phyloP scores from a whole-genome alignment of 2,888 invertebrate genomes.

The Aromia moschata region DNA sequence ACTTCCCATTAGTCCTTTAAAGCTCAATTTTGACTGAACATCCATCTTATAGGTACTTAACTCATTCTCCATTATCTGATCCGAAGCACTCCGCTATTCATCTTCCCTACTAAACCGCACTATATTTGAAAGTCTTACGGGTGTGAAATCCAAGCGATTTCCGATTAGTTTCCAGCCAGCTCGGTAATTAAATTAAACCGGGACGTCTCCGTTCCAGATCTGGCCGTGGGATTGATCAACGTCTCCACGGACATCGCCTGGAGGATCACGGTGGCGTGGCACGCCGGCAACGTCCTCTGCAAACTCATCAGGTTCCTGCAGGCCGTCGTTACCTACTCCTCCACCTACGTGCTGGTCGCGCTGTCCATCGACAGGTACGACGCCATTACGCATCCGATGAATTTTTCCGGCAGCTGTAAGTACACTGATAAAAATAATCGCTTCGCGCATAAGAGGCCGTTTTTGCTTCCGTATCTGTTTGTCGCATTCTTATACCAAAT shows the following conservation, averaged over 20 bases:
- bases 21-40: too few relatives aligned
- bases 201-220: conserved; percentile 72
- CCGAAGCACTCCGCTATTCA: too few relatives aligned
- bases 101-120: too few relatives aligned
- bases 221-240: conserved; percentile 86
- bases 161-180: not conserved
- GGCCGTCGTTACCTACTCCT: conserved; percentile 90
- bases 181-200: not conserved
- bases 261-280: conserved; percentile 89
- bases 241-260: conserved; percentile 91
- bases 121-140: too few relatives aligned
- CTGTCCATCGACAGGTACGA: conserved; percentile 93
- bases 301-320: conserved; percentile 86
- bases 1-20: too few relatives aligned
- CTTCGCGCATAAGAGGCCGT: too few relatives aligned
- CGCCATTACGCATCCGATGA: conserved; percentile 94
- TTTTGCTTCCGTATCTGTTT: too few relatives aligned
- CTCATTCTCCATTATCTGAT: too few relatives aligned
- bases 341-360: conserved; percentile 91
- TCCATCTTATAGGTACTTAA: too few relatives aligned
- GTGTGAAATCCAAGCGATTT: not conserved
- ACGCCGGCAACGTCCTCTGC: conserved; percentile 88
- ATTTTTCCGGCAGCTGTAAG: conserved; percentile 94
- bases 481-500: too few relatives aligned
- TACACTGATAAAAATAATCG: too few relatives aligned